Base-by-base conservation (phyloP, 2,888 invertebrate genomes). In the Eupithecia subfuscata region DNA sequence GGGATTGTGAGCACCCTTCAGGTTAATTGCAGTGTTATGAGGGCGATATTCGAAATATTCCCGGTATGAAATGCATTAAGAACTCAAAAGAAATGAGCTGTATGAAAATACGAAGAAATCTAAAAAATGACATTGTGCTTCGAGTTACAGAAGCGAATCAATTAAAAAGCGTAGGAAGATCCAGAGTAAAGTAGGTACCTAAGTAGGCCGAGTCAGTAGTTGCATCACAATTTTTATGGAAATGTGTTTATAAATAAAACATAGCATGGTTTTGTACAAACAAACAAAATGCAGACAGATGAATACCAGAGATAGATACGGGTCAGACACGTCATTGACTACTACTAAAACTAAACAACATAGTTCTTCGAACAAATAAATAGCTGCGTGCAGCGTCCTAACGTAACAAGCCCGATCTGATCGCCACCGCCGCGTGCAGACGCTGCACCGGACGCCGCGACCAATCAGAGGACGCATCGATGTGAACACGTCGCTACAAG, bases 251-350 rank as follows among this genome's bases (percentile, higher is more conserved):
- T 80, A 78, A 81, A 81, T 80, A 81, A 82, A 85, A 82, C 82
- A 83, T 83, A 56, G 71, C 74, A 77, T 67, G 79, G 74, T 80
- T 74, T 75, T 76, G 75, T 78, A 76, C 76, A 78, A 78, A 83
- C 81, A 83, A 85, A 84, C 85, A 83, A 81, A 79, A 78, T 82
- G 89, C 80, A 82, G 88, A 91, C 85, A 82, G 90, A 92, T 85
- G 85, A 83, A 81, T 82, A 81, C 82, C 91, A 90, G 90, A 79
- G 74, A 81, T 82, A 82, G 82, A 82, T 80, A 78, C 81, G 75
- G 85, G 81, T 84, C 82, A 82, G 83, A 80, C 84, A n/a, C n/a
- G n/a, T n/a, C n/a, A n/a, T n/a, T n/a, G n/a, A n/a, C n/a, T n/a
- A n/a, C n/a, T n/a, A n/a, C n/a, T n/a, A n/a, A n/a, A n/a, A n/a